A percentile compares a stretch with the other conserved stretches of the same genome.
Evolutionary conservation across 1,140 invertebrate genomes (phyloP).

Genomic region (Scaptomyza hsui): DNA sequence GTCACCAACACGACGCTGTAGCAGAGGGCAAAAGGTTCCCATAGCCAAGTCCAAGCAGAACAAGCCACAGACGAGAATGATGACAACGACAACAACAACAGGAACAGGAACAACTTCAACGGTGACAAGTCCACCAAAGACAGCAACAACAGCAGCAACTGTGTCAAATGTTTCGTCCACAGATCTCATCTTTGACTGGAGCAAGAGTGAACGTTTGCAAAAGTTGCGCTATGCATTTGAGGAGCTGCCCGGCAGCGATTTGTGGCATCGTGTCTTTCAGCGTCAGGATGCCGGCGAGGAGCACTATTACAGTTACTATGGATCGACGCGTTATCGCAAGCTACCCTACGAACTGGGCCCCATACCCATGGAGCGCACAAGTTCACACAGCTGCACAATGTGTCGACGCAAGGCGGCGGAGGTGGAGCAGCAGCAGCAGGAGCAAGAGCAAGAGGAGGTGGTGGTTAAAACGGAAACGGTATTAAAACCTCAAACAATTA

Average conservation of each 20-base stretch:
- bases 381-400: slow-evolving; percentile 74
- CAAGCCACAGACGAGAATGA: slow-evolving; percentile 11
- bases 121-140: slow-evolving; percentile 10
- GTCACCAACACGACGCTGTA: slow-evolving; percentile 12
- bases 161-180: background rate
- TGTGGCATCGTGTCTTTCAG: slow-evolving; percentile 91
- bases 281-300: slow-evolving; percentile 89
- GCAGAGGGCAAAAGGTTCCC: slow-evolving; percentile 2
- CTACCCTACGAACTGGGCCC: slow-evolving; percentile 91
- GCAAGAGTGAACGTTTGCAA: slow-evolving; percentile 83
- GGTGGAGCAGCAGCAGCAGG: slow-evolving; percentile 1
- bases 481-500: too few relatives aligned
- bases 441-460: background rate
- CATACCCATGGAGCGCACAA: slow-evolving; percentile 85
- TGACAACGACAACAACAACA: slow-evolving; percentile 25
- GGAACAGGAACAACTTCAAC: background rate
- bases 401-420: slow-evolving; percentile 34
- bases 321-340: slow-evolving; percentile 86
- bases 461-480: too few relatives aligned
- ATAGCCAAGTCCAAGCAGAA: slow-evolving; percentile 7
- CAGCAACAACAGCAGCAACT: slow-evolving; percentile 1
- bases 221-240: slow-evolving; percentile 91
- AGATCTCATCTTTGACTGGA: slow-evolving; percentile 63
- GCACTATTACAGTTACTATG: slow-evolving; percentile 80
- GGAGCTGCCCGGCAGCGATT: slow-evolving; percentile 88